Evolutionary conservation across 1,140 invertebrate species (phyloP).

Genomic region (Sminthurinus signatus): DNA sequence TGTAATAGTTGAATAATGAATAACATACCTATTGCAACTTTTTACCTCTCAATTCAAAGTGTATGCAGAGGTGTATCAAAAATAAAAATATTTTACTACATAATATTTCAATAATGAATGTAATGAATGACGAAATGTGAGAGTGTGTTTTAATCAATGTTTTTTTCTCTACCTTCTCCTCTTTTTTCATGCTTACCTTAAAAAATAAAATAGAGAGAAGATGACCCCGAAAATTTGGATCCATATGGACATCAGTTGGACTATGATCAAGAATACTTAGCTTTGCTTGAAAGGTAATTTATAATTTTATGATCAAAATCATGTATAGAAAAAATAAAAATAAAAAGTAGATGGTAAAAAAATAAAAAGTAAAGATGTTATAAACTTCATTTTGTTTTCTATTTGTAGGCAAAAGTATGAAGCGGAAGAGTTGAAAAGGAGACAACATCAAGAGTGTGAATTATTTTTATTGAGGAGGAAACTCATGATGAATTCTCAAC

Average conservation of each 20-base stretch:
- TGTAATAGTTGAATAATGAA: no score
- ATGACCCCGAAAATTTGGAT: constrained; percentile 17
- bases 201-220: constrained; percentile 19
- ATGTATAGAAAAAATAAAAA: no score
- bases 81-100: no score
- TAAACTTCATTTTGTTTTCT: constrained; percentile 1
- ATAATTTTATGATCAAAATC: no score
- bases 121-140: no score
- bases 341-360: neutral
- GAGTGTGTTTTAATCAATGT: no score
- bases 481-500: neutral
- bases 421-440: constrained; percentile 29
- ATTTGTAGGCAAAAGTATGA: constrained; percentile 30
- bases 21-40: no score
- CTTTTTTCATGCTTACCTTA: no score
- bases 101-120: no score
- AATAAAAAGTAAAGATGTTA: neutral
- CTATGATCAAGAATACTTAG: constrained; percentile 31
- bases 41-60: no score
- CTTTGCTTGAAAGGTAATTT: constrained; percentile 24
- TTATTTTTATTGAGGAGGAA: constrained; percentile 19
- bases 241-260: constrained; percentile 23
- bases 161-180: no score
- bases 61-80: no score
- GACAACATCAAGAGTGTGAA: constrained; percentile 31